A percentile compares a stretch with the other conserved stretches of the same genome.
Evolutionary conservation across 2,797 vertebrate genomes (phyloP).

Genomic region (Spinus pinus): DNA sequence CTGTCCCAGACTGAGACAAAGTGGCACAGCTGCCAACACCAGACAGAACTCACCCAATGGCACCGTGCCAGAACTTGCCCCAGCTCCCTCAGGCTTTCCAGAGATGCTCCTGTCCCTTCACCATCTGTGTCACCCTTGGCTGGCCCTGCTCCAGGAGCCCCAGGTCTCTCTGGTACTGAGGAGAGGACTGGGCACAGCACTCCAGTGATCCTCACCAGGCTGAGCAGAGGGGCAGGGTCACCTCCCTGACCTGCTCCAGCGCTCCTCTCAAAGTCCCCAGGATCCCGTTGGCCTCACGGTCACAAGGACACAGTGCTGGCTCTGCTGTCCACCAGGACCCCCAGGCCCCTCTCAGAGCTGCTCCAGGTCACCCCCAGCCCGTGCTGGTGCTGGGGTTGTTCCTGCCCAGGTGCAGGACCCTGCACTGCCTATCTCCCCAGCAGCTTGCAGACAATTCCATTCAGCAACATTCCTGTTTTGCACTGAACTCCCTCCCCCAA

Average conservation of each 20-base stretch:
- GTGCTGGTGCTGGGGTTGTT: not conserved
- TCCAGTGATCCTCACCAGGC: not conserved
- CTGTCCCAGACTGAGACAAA: not conserved
- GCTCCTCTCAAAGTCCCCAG: not conserved
- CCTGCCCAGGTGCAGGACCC: not conserved
- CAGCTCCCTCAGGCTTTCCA: not conserved
- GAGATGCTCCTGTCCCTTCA: not conserved
- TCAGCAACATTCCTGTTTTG: not conserved
- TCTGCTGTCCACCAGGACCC: not conserved
- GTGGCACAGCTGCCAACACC: not conserved
- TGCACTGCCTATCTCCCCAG: not conserved
- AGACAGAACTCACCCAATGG: not conserved
- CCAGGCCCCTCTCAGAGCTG: not conserved
- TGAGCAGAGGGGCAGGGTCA: not conserved
- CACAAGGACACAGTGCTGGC: not conserved
- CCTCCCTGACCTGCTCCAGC: not conserved
- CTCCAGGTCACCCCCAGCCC: not conserved
- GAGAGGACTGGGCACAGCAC: not conserved
- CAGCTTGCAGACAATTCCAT: not conserved
- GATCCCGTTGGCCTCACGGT: fast-evolving
- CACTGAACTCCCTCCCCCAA: not conserved
- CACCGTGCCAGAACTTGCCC: not conserved
- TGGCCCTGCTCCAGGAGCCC: not conserved
- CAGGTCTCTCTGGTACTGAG: fast-evolving
- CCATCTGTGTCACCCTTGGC: fast-evolving